Conservation (phyloP, 2,888 invertebrate genomes). For the Perizoma flavofasciatum region DNA sequence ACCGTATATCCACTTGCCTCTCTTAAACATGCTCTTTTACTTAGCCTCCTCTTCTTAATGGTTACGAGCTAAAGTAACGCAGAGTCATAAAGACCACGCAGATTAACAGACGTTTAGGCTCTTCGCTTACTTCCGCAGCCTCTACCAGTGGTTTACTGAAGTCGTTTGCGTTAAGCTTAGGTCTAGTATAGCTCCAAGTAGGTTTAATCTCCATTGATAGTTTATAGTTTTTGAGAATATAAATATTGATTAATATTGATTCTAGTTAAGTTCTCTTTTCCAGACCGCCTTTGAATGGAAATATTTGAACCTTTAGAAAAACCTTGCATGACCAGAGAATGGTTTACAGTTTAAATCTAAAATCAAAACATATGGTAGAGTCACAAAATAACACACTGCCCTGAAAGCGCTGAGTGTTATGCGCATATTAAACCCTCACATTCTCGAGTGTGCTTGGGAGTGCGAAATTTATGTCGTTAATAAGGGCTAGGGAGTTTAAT, state of each 20-base stretch:
- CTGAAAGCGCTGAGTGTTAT: constrained; percentile 54
- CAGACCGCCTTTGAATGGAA: too few relatives aligned
- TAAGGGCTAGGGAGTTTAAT: constrained; percentile 79
- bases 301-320: too few relatives aligned
- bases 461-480: constrained; percentile 81
- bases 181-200: too few relatives aligned
- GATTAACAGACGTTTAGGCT: constrained; percentile 52
- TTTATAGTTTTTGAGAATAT: too few relatives aligned
- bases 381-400: constrained; percentile 24
- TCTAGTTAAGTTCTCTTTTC: too few relatives aligned
- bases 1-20: constrained; percentile 6
- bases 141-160: constrained; percentile 13
- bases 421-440: constrained; percentile 70
- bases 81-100: constrained; percentile 44
- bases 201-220: too few relatives aligned
- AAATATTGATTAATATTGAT: too few relatives aligned
- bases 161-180: too few relatives aligned
- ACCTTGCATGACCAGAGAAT: too few relatives aligned
- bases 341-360: constrained; percentile 1
- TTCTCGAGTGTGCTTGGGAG: constrained; percentile 66
- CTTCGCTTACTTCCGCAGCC: constrained; percentile 25
- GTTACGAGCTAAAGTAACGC: constrained; percentile 38
- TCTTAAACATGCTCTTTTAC: constrained; percentile 33
- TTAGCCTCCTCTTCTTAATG: constrained; percentile 35
- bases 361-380: constrained; percentile 19